phyloP scores from a whole-genome alignment of 2,797 vertebrate genomes.

The Oreortyx pictus region DNA sequence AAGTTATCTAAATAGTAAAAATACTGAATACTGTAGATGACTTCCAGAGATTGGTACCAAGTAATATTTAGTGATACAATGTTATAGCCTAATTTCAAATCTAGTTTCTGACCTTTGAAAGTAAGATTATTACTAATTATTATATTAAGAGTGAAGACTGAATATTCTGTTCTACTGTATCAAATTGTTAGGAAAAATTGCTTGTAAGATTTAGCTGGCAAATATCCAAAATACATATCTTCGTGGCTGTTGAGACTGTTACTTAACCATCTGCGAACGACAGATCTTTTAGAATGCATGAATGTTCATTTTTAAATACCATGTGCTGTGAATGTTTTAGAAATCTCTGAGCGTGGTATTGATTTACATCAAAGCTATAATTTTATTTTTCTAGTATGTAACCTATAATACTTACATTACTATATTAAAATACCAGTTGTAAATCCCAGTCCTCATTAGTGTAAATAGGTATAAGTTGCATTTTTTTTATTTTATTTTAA shows the following conservation, averaged over 20 bases:
- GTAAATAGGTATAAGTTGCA: neutral
- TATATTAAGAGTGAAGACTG: neutral
- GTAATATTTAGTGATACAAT: neutral
- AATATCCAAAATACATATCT: accelerated
- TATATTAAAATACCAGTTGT: neutral
- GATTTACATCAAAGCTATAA: neutral
- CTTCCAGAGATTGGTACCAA: neutral
- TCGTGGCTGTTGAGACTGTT: neutral
- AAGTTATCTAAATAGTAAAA: neutral
- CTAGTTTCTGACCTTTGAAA: neutral
- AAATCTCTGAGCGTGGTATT: neutral
- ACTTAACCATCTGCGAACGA: neutral
- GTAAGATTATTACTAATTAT: neutral
- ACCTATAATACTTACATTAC: neutral
- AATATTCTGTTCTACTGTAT: neutral
- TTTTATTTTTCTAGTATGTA: neutral
- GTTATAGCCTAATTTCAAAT: neutral
- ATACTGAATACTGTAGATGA: neutral
- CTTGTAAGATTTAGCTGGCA: neutral
- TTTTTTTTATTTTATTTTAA: neutral
- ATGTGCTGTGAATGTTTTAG: neutral
- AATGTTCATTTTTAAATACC: neutral
- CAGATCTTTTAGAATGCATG: neutral
- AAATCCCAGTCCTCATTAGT: neutral
- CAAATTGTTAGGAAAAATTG: neutral